These are phyloP conservation scores for Hippolais icterina DNA, from an alignment of 2,113 vertebrate species.

Conservation along the genomic window DNA sequence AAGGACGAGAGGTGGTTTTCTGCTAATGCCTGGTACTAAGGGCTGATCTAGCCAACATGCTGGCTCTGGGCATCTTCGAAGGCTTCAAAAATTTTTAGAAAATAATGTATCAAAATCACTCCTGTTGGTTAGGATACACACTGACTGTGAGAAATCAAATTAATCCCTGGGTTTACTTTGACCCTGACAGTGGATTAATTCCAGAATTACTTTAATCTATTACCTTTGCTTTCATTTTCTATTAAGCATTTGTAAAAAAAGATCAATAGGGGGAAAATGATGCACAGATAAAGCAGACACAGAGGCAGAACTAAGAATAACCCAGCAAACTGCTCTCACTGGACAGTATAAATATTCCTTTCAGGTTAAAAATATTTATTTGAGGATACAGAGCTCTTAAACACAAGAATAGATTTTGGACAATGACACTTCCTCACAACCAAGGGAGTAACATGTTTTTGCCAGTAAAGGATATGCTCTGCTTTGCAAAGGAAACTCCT, in stretches of 20 bases:
- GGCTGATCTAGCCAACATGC: not conserved
- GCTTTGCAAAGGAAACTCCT: slow-evolving; percentile 16
- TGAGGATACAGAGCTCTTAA: slow-evolving; percentile 23
- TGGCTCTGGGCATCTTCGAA: not conserved
- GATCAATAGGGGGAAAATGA: not conserved
- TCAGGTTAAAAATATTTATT: slow-evolving; percentile 55
- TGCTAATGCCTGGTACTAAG: not conserved
- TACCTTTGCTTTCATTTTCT: slow-evolving; percentile 24
- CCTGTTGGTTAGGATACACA: not conserved
- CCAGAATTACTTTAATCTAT: not conserved
- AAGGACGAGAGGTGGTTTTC: not conserved
- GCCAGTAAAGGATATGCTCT: slow-evolving; percentile 45
- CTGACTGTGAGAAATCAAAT: not conserved
- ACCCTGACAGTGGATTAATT: not conserved
- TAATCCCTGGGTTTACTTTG: not conserved
- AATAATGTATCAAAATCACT: not conserved
- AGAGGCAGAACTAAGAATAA: slow-evolving; percentile 43
- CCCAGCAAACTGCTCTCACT: not conserved
- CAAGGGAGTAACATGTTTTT: not conserved
- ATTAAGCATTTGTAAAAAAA: not conserved
- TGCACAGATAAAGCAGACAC: not conserved
- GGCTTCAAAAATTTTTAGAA: not conserved
- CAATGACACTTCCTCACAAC: slow-evolving; percentile 26
- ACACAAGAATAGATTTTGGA: not conserved
- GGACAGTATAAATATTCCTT: slow-evolving; percentile 52